Percentiles rank a stretch among this genome's conserved stretches.
phyloP scores from a whole-genome alignment of 2,888 invertebrate species.

The Tetheella fluctuosa region DNA sequence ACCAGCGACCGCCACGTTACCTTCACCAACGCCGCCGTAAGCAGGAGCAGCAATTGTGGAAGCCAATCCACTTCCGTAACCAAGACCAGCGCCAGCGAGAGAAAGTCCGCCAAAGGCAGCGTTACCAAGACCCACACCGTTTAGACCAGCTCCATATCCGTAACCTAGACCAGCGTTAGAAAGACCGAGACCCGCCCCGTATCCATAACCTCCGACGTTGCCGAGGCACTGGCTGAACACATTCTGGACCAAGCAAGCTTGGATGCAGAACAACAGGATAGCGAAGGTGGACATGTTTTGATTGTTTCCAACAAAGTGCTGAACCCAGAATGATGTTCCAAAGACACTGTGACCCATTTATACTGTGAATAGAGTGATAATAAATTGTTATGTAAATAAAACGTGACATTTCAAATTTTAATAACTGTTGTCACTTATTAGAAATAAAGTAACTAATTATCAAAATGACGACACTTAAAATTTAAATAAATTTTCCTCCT shows the following conservation, averaged over 20 bases:
- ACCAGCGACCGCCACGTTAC: too few species aligned
- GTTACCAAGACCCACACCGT: too few species aligned
- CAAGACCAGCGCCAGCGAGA: too few species aligned
- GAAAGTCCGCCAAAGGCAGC: too few species aligned
- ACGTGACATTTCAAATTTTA: not conserved
- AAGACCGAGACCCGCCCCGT: conserved; percentile 15
- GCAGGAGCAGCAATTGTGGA: too few species aligned
- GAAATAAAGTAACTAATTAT: not conserved
- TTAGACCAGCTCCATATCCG: too few species aligned
- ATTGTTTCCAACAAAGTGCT: conserved; percentile 12
- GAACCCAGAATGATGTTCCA: not conserved
- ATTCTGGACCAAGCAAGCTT: conserved; percentile 51
- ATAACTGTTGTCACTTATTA: not conserved
- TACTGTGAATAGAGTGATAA: conserved; percentile 11
- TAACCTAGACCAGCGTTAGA: conserved; percentile 2
- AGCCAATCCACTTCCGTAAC: too few species aligned
- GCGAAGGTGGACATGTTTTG: conserved; percentile 43
- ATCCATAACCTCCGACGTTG: conserved; percentile 7
- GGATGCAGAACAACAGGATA: conserved; percentile 45
- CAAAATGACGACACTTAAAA: not conserved
- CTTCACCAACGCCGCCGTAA: too few species aligned
- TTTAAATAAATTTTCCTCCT: not conserved
- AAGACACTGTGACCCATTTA: not conserved
- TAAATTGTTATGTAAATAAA: not conserved
- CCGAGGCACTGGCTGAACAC: conserved; percentile 18